These are phyloP conservation scores for Felis catus DNA, from an alignment of 2,113 vertebrate species.

Conservation along the genomic window F.catus_Fca126_mat1.0 CM031412.1:88782501-88783000, in stretches of 20 bases:
- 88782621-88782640: background rate
- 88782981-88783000: background rate
- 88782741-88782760: background rate
- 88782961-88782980: background rate
- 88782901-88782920: background rate
- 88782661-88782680: background rate
- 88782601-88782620: conserved; percentile 18
- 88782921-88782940: background rate
- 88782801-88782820: background rate
- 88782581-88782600: conserved; percentile 51
- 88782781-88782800: background rate
- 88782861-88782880: background rate
- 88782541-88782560: background rate
- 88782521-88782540: background rate
- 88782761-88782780: background rate
- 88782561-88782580: background rate
- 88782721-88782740: background rate
- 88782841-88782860: background rate
- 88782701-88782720: background rate
- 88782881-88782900: background rate
- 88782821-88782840: background rate
- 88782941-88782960: background rate
- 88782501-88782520: background rate
- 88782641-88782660: background rate
- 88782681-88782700: background rate